phyloP scores from a whole-genome alignment of 2,113 vertebrate genomes.

The Tretioscincus oriximinensis region DNA sequence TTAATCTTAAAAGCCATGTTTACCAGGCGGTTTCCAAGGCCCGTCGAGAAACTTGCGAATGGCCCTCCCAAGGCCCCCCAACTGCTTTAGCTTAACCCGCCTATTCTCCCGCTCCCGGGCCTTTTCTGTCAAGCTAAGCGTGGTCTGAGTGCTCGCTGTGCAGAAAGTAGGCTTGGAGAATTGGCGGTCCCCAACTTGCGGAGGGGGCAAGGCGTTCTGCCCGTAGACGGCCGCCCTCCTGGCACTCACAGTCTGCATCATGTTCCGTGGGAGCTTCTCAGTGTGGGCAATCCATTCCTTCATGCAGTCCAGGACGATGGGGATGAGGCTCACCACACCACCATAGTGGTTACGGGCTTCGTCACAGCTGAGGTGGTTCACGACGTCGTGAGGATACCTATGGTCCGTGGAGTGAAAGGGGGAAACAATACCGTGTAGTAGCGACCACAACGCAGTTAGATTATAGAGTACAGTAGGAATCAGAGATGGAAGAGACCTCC shows the following conservation, averaged over 20 bases:
- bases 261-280: conserved; percentile 60
- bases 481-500: too few species aligned
- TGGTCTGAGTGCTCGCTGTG: not conserved
- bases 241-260: conserved; percentile 53
- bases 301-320: conserved; percentile 72
- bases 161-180: not conserved
- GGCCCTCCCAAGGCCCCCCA: conserved; percentile 12
- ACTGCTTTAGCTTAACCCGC: conserved; percentile 16
- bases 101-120: conserved; percentile 12
- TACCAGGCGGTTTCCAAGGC: conserved; percentile 73
- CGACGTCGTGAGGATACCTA: conserved; percentile 78
- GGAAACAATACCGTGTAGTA: too few species aligned
- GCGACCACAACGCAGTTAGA: too few species aligned
- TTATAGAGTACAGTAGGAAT: too few species aligned
- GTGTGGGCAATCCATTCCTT: conserved; percentile 64
- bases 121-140: not conserved
- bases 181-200: not conserved
- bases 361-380: conserved; percentile 79
- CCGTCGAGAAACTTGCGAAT: conserved; percentile 3
- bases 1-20: conserved; percentile 45
- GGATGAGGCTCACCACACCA: conserved; percentile 80
- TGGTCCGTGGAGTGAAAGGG: not conserved
- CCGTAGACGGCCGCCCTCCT: not conserved
- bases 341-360: conserved; percentile 79
- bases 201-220: not conserved